A percentile compares a stretch with the other conserved stretches of the same genome.
Evolutionary conservation across 2,888 invertebrate species (phyloP).

Genomic region (Koerneria pararmatus): DNA sequence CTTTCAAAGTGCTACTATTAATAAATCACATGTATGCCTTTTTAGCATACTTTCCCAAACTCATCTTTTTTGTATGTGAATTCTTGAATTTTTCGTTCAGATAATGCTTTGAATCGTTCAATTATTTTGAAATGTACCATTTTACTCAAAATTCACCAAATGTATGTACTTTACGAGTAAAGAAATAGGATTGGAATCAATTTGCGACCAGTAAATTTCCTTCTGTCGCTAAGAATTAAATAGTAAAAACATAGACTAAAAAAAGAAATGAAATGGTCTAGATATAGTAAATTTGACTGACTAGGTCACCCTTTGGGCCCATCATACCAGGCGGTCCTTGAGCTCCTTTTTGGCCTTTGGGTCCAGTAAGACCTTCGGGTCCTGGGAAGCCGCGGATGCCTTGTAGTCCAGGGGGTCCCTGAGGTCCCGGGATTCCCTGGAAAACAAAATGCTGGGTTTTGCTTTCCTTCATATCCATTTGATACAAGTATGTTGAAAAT

Average conservation of each 20-base stretch:
- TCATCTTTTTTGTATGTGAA: no score
- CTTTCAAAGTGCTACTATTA: no score
- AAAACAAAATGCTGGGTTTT: constrained; percentile 37
- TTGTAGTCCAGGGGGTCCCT: constrained; percentile 62
- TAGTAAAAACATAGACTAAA: background rate
- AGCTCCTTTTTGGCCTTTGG: constrained; percentile 84
- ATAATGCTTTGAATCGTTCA: no score
- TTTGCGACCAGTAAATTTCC: no score
- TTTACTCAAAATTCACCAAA: no score
- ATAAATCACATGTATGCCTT: no score
- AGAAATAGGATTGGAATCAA: no score
- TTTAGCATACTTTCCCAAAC: no score
- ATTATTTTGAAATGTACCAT: no score
- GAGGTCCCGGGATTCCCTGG: constrained; percentile 68
- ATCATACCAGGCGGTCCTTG: constrained; percentile 74
- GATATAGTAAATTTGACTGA: constrained; percentile 45
- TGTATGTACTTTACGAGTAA: no score
- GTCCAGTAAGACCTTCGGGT: constrained; percentile 78
- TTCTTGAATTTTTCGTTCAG: no score
- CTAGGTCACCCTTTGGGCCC: constrained; percentile 77
- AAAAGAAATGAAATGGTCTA: background rate
- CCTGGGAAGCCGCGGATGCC: constrained; percentile 77
- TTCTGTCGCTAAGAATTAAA: background rate
- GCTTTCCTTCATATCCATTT: background rate
- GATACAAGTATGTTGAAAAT: background rate